These are phyloP conservation scores for Drosophila saltans DNA, from an alignment of 1,140 invertebrate species.

Conservation along the genomic window DNA sequence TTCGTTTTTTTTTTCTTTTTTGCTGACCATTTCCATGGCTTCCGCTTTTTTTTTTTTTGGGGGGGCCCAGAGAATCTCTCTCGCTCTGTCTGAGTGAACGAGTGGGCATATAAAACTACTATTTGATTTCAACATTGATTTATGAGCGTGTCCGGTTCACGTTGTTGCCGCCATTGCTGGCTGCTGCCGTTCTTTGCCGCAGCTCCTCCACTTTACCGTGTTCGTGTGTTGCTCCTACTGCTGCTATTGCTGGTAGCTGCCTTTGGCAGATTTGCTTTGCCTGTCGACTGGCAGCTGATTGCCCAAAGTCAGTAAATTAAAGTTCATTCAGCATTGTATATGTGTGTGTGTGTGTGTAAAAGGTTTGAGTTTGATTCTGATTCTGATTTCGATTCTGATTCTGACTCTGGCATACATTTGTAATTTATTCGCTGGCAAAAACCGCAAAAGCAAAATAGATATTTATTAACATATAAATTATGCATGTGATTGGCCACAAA, in stretches of 20 bases:
- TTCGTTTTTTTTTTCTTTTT: not conserved
- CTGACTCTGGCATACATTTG: slow-evolving; percentile 65
- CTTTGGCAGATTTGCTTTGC: slow-evolving; percentile 71
- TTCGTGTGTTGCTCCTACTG: slow-evolving; percentile 33
- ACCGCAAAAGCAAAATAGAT: slow-evolving; percentile 79
- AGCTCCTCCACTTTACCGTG: slow-evolving; percentile 31
- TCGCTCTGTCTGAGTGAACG: not conserved
- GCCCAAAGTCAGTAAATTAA: slow-evolving; percentile 81
- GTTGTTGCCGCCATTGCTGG: slow-evolving; percentile 42
- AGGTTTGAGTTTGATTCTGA: slow-evolving; percentile 37
- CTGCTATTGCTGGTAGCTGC: slow-evolving; percentile 24
- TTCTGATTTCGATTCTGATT: slow-evolving; percentile 22
- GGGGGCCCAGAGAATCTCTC: not conserved
- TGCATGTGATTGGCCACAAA: slow-evolving; percentile 73
- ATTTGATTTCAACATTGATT: slow-evolving; percentile 82
- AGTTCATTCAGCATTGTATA: slow-evolving; percentile 61
- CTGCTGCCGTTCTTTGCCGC: slow-evolving; percentile 16
- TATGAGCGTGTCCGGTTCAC: slow-evolving; percentile 79
- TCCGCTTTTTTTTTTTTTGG: slow-evolving; percentile 48
- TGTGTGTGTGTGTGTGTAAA: slow-evolving; percentile 21
- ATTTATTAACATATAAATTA: slow-evolving; percentile 81
- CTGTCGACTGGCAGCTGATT: slow-evolving; percentile 73
- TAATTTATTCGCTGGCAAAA: slow-evolving; percentile 77
- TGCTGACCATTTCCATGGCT: slow-evolving; percentile 73
- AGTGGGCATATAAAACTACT: slow-evolving; percentile 63